These are phyloP conservation scores for Belonocnema kinseyi DNA, from an alignment of 1,140 invertebrate genomes.

Conservation along the genomic window DNA sequence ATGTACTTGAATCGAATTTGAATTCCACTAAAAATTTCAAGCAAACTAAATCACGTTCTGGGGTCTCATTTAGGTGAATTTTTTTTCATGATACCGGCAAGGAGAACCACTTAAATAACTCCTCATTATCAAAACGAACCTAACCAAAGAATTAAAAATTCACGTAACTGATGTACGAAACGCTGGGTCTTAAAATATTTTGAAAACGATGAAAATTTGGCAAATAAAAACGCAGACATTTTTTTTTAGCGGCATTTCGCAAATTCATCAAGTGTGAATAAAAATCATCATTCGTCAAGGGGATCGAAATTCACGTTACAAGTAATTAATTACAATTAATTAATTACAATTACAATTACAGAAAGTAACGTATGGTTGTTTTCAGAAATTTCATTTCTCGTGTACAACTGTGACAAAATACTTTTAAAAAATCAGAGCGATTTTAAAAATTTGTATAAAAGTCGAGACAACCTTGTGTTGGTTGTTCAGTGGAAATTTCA, in stretches of 20 bases:
- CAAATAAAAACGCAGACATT: not conserved
- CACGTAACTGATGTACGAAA: slow-evolving; percentile 6
- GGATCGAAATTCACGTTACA: not conserved
- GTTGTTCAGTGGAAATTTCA: not conserved
- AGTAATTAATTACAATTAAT: not conserved
- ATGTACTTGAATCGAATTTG: not conserved
- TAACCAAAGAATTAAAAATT: not conserved
- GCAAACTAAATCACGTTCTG: not conserved
- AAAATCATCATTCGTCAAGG: slow-evolving; percentile 9
- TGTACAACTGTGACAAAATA: slow-evolving; percentile 3
- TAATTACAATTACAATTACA: not conserved
- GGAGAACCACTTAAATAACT: not conserved
- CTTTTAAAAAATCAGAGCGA: slow-evolving; percentile 29
- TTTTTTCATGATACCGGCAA: not conserved
- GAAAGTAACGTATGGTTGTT: not conserved
- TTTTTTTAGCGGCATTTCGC: not conserved
- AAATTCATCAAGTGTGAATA: not conserved
- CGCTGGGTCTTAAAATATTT: too few species aligned
- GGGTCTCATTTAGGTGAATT: not conserved
- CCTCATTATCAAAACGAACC: not conserved
- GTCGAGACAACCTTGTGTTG: not conserved
- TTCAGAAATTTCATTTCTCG: not conserved
- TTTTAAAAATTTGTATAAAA: slow-evolving; percentile 12
- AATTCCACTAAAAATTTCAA: not conserved
- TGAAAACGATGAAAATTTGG: not conserved